Base-by-base conservation (phyloP, 2,113 vertebrate genomes). In the Petaurus breviceps region DNA sequence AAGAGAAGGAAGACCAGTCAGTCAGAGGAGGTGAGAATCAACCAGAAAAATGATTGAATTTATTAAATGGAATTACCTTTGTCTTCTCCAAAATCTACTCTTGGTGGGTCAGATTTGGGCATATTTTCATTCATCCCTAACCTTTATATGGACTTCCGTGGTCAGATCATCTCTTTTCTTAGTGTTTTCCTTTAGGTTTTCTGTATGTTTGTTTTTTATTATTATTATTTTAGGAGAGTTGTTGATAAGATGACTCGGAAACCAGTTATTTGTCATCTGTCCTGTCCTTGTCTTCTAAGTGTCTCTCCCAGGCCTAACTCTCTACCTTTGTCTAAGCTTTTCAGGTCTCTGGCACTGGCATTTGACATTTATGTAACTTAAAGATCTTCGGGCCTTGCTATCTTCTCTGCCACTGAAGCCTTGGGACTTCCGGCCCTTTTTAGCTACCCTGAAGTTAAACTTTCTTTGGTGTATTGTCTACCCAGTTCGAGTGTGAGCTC, bases 1-100 rank as follows among this genome's bases (percentile, higher is more conserved):
- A 99, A 99, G 98, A 99, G 99, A 96, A 98, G 99, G 92, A 99
- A 99, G 98, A 99, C 99, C 91, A 99, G 99, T 96, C 99, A 99
- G 49, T 99, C 99, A 77, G 99, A 99, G 95, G 99, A 99, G 93
- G 99, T 99, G 98, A 99, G 99, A 99, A 95, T 97, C 91, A 37
- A 10, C 37, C 93, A 31, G 94, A 23, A 19, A 84, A 19, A 52
- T 93, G 95, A 47, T 52, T 57, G 23, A 91, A 77, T 14, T 14
- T 6, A 37, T 89, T 47, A 8, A 31, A 12, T 47, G 31, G 3
- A 95, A 51, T 91, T 89, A 28, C 25, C 47, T 31, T 89, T 91
- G 31, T 49, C 94, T 94, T 89, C 61, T 93, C 61, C 52, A 47
- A 53, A 49, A 51, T 43, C 68, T 77, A 1, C 0, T 91, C 2